phyloP scores from a whole-genome alignment of 2,888 invertebrate species.

The Carcina quercana region DNA sequence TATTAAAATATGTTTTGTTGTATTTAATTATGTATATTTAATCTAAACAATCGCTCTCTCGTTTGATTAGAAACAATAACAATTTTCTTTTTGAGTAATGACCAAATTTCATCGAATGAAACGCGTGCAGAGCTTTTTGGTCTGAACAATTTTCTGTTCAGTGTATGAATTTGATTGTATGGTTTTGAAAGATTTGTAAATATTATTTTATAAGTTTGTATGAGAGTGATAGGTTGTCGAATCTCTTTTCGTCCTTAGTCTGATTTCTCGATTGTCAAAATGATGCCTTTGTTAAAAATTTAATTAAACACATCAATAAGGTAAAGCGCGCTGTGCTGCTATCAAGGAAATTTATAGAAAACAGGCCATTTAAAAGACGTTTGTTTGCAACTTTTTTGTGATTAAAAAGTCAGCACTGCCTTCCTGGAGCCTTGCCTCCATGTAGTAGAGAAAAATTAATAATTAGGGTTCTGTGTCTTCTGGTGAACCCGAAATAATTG shows the following conservation, averaged over 20 bases:
- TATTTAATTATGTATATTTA: conserved; percentile 70
- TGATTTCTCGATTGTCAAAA: conserved; percentile 34
- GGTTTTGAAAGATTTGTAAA: conserved; percentile 67
- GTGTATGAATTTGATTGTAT: conserved; percentile 49
- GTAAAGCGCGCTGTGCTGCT: no score
- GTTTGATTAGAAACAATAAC: conserved; percentile 58
- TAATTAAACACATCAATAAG: no score
- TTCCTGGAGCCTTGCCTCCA: no score
- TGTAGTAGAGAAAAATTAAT: no score
- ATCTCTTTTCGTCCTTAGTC: conserved; percentile 58
- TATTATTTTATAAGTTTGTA: conserved; percentile 69
- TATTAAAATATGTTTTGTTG: conserved; percentile 70
- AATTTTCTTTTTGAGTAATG: conserved; percentile 42
- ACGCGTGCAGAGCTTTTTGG: conserved; percentile 10
- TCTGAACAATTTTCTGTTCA: conserved; percentile 11
- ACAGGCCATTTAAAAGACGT: no score
- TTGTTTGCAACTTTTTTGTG: no score
- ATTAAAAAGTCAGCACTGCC: no score
- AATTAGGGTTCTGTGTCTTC: no score
- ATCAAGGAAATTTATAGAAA: no score
- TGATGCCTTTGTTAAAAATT: conserved; percentile 17
- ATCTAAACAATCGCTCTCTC: conserved; percentile 69
- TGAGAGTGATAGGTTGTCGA: conserved; percentile 68
- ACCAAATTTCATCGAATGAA: conserved; percentile 26
- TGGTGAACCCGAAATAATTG: no score